Conservation (phyloP, 92 coral and sea anemone genomes). For the Zoanthus solanderi region DNA sequence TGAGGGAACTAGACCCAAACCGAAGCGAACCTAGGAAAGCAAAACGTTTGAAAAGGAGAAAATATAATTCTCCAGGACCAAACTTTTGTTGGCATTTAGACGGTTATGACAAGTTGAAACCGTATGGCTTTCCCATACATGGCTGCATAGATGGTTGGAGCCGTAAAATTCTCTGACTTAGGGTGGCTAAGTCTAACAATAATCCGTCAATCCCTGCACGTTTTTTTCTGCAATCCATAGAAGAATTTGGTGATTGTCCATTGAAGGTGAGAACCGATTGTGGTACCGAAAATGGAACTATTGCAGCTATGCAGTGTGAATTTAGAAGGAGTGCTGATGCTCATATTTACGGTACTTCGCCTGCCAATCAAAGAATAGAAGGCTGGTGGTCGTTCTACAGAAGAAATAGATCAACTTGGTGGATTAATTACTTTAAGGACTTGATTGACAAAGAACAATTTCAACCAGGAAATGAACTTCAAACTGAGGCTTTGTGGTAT, state of each 20-base stretch:
- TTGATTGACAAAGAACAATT: constrained; percentile 48
- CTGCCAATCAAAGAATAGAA: too few relatives aligned
- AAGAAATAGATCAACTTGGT: constrained; percentile 60
- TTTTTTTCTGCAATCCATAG: constrained; percentile 52
- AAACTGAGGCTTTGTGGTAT: constrained; percentile 58
- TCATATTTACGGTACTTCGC: constrained; percentile 57
- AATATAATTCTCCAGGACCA: constrained; percentile 48
- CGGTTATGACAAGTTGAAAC: constrained; percentile 56
- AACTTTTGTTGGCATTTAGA: constrained; percentile 62
- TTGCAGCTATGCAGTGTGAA: constrained; percentile 67
- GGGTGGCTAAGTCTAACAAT: constrained; percentile 63
- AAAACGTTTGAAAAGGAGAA: constrained; percentile 61
- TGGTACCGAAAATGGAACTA: constrained; percentile 62
- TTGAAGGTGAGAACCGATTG: constrained; percentile 56
- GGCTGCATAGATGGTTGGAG: constrained; percentile 76
- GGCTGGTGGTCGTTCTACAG: constrained; percentile 59
- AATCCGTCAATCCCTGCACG: constrained; percentile 59
- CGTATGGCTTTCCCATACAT: constrained; percentile 61
- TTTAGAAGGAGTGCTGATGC: constrained; percentile 59
- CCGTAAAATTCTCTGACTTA: constrained; percentile 67
- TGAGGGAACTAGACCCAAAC: constrained; percentile 60
- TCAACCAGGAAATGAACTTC: constrained; percentile 60
- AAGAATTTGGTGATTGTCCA: constrained; percentile 57
- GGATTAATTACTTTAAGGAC: constrained; percentile 70
- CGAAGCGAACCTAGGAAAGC: constrained; percentile 52